phyloP scores from a whole-genome alignment of 2,797 vertebrate species.

The Dryobates pubescens region DNA sequence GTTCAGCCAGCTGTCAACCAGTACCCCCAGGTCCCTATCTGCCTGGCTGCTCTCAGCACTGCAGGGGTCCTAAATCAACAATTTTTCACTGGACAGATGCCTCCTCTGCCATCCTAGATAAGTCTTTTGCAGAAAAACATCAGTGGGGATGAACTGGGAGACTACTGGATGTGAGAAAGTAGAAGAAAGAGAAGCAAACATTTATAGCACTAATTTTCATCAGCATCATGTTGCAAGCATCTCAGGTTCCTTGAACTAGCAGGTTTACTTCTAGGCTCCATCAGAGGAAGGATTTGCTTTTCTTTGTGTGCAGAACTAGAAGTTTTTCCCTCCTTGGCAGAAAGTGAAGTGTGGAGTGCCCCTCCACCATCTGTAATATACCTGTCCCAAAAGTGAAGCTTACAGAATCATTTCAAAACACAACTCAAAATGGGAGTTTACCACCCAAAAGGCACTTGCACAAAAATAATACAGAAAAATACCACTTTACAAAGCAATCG shows the following conservation, averaged over 20 bases:
- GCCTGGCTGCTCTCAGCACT: neutral
- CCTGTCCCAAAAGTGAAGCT: neutral
- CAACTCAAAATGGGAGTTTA: neutral
- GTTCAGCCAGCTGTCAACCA: no score
- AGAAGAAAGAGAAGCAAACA: neutral
- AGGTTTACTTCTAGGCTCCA: neutral
- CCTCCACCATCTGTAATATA: neutral
- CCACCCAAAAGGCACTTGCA: no score
- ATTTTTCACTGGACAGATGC: neutral
- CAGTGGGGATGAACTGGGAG: neutral
- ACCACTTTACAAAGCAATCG: neutral
- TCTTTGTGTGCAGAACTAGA: neutral
- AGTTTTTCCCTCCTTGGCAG: neutral
- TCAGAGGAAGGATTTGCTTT: neutral
- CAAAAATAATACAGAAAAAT: neutral
- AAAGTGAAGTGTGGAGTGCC: accelerated
- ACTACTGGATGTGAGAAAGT: neutral
- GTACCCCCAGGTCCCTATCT: no score
- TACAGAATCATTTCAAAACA: neutral
- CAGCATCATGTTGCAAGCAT: neutral
- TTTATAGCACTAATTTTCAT: neutral
- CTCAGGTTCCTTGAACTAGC: neutral
- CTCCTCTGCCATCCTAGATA: neutral
- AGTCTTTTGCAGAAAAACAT: neutral
- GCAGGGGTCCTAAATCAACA: neutral